These are phyloP conservation scores for Nematopogon swammerdamellus DNA, from an alignment of 2,888 invertebrate genomes.

Conservation along the genomic window DNA sequence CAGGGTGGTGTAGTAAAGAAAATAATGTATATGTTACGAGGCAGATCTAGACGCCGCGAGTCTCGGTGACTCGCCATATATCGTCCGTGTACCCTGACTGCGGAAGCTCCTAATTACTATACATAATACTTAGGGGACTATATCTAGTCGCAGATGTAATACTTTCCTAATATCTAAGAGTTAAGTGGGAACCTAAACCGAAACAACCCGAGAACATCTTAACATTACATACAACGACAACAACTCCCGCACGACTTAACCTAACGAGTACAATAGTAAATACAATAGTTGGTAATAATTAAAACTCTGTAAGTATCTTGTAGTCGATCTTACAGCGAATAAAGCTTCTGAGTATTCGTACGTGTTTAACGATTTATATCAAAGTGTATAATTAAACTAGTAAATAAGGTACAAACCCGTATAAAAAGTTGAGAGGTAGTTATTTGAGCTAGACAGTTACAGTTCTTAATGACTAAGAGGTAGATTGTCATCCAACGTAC, in stretches of 20 bases:
- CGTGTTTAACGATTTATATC: conserved; percentile 32
- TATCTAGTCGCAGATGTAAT: no score
- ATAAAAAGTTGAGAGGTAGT: conserved; percentile 57
- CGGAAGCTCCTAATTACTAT: neutral
- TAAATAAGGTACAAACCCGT: conserved; percentile 48
- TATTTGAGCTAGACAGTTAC: conserved; percentile 32
- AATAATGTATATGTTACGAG: neutral
- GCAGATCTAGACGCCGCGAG: neutral
- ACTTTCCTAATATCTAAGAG: no score
- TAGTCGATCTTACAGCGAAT: conserved; percentile 39
- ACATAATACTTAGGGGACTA: no score
- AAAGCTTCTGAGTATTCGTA: conserved; percentile 56
- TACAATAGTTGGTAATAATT: neutral
- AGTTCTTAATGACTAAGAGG: neutral
- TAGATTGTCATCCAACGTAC: neutral
- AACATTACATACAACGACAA: neutral
- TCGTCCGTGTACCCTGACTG: neutral
- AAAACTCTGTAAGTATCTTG: neutral
- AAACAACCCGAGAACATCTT: neutral
- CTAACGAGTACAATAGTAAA: neutral
- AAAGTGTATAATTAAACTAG: conserved; percentile 57
- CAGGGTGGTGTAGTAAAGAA: no score
- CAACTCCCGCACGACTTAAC: neutral
- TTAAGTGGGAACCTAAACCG: no score
- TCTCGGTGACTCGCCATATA: neutral